Base-by-base conservation (phyloP, 2,797 vertebrate genomes). In the Rhynchonycteris naso region DNA sequence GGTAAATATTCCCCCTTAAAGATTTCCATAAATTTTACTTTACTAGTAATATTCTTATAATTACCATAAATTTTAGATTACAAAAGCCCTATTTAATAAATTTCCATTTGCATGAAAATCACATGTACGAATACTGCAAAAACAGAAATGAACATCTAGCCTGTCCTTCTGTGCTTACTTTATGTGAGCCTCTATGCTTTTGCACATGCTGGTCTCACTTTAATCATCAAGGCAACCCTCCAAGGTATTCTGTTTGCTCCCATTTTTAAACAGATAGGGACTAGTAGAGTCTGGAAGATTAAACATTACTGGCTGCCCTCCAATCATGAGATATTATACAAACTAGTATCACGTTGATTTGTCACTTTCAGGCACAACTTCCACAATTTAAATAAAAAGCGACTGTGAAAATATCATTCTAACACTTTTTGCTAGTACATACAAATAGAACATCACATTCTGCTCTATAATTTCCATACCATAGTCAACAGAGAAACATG, bases 1-100 rank as follows among this genome's bases (percentile, higher is more conserved):
- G 54, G 8, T 33, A 91, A 82, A 69, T 94, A 83, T 87, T 94
- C 90, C 72, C 69, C 93, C 79, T 69, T 87, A 76, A 78, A 87
- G 47, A 88, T 74, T 74, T 78, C 22, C 43, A 1, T 68, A 63
- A 33, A 13, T 92, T 79, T 81, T 83, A 69, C 79, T 75, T 93
- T 72, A 24, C 26, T 88, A 86, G 65, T 21, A 93, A 72, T 88
- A 35, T 38, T 47, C 15, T 58, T 89, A 33, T 26, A 72, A 80
- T 91, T 38, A 87, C 75, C 16, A 75, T 58, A 52, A 94, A 52
- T 63, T 89, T 92, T 74, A 81, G 94, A 63, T 56, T 75, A 88
- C 24, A 35, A 33, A 69, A 95, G 2, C n/a, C 14, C 30, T 92
- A 1, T 80, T 92, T 16, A 79, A 88, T 63, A 84, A 92, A 68